Conservation (phyloP, 2,113 vertebrate genomes). For the Stegostoma tigrinum region DNA sequence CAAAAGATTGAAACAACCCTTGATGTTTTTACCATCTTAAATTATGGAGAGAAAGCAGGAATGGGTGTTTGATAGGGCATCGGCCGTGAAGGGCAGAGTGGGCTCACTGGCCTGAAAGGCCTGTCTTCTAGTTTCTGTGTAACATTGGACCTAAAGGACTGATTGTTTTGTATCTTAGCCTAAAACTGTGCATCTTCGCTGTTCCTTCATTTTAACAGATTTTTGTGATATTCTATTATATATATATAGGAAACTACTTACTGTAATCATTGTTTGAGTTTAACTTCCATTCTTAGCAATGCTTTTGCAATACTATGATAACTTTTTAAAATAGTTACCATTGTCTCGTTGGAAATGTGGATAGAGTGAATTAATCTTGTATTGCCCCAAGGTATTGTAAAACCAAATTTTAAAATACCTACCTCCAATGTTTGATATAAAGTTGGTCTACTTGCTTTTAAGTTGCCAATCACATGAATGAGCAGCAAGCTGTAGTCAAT, state of each 20-base stretch:
- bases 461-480: neutral
- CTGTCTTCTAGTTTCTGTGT: no score
- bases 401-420: neutral
- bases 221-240: neutral
- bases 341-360: neutral
- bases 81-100: no score
- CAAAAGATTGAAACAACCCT: no score
- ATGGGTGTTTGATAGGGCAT: no score
- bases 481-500: neutral
- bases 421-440: neutral
- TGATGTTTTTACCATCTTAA: no score
- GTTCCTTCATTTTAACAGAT: neutral
- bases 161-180: neutral
- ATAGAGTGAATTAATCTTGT: neutral
- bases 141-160: neutral
- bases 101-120: no score
- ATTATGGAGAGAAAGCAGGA: no score
- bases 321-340: neutral
- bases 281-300: neutral
- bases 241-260: neutral
- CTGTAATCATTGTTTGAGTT: neutral
- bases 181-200: neutral
- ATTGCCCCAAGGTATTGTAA: neutral
- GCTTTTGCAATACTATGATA: neutral
- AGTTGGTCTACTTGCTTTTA: neutral